Percentiles rank a stretch among this genome's conserved stretches.
Conservation (phyloP, 2,888 invertebrate genomes). For the Temnothorax rugatulus region DNA sequence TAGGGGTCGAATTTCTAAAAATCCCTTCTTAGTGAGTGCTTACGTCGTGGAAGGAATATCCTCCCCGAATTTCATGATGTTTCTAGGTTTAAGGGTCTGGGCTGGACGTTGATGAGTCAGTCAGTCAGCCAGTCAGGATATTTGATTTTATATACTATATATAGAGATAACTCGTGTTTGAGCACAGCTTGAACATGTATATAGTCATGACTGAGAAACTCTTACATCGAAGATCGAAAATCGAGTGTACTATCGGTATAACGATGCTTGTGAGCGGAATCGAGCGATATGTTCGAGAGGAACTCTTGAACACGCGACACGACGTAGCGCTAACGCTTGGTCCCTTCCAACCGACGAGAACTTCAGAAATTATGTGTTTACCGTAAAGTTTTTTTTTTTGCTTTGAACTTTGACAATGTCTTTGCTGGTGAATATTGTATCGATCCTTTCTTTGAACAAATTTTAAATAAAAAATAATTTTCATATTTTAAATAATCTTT, state of each 20-base stretch:
- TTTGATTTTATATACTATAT: too few relatives aligned
- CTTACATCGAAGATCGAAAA: conserved; percentile 69
- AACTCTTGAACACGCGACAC: conserved; percentile 80
- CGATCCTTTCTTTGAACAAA: neutral
- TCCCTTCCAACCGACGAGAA: conserved; percentile 3
- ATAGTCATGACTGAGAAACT: conserved; percentile 57
- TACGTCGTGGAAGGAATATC: too few relatives aligned
- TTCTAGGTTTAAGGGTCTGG: too few relatives aligned
- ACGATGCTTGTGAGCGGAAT: conserved; percentile 69
- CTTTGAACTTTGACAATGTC: neutral
- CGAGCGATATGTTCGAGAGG: conserved; percentile 76
- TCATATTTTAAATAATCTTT: too few relatives aligned
- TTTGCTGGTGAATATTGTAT: neutral
- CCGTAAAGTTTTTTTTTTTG: neutral
- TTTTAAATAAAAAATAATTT: neutral
- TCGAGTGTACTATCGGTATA: conserved; percentile 64
- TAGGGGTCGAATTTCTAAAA: too few relatives aligned
- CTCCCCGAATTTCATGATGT: too few relatives aligned
- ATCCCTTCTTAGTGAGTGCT: too few relatives aligned
- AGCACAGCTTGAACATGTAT: conserved; percentile 9
- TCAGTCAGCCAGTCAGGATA: too few relatives aligned
- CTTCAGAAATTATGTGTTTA: conserved; percentile 39
- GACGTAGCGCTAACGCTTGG: conserved; percentile 70
- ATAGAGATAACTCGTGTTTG: conserved; percentile 17
- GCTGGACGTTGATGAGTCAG: too few relatives aligned